These are phyloP conservation scores for Saxicola maurus DNA, from an alignment of 2,797 vertebrate genomes.

Conservation along the genomic window DNA sequence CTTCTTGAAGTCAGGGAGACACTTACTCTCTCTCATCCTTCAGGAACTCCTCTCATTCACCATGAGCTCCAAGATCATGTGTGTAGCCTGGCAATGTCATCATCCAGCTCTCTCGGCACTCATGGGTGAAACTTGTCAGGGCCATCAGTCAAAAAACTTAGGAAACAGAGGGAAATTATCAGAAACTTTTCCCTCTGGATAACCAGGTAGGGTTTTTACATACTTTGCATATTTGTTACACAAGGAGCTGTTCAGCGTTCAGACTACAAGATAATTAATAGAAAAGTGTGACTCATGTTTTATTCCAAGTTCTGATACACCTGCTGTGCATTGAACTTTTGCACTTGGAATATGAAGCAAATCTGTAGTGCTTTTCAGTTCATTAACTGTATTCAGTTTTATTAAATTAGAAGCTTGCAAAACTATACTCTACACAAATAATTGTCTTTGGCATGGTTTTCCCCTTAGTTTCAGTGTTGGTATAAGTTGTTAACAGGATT, in stretches of 20 bases:
- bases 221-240: background rate
- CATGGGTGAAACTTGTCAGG: background rate
- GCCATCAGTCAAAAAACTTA: background rate
- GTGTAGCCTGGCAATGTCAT: background rate
- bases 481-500: background rate
- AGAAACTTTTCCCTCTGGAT: background rate
- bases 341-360: slow-evolving; percentile 15
- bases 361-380: background rate
- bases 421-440: background rate
- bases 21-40: background rate
- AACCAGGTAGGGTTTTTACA: background rate
- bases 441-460: background rate
- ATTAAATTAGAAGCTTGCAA: background rate
- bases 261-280: background rate
- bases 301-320: slow-evolving; percentile 20
- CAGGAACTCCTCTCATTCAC: background rate
- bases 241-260: background rate
- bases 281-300: background rate
- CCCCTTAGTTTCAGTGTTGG: background rate
- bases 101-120: background rate
- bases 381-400: background rate
- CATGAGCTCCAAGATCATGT: accelerated
- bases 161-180: background rate
- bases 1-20: background rate
- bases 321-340: slow-evolving; percentile 26